phyloP scores from a whole-genome alignment of 1,140 invertebrate genomes.

The Teleogryllus occipitalis region DNA sequence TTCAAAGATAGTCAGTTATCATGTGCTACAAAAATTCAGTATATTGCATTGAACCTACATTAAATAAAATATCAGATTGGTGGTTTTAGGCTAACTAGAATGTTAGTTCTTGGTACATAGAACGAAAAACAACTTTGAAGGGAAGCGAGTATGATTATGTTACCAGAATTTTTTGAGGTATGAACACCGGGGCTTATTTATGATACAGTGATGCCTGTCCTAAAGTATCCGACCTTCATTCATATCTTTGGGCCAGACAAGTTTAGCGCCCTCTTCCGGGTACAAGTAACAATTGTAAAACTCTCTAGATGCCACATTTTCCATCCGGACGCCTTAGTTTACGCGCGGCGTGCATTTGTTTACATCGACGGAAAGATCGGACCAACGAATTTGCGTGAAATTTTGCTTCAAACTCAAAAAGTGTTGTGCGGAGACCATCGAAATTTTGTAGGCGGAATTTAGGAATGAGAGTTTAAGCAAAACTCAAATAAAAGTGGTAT shows the following conservation, averaged over 20 bases:
- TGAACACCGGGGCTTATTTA: too few species aligned
- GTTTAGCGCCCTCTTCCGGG: not conserved
- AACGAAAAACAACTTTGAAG: too few species aligned
- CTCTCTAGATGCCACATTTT: not conserved
- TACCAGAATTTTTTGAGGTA: too few species aligned
- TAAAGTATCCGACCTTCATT: not conserved
- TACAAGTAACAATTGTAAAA: not conserved
- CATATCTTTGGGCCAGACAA: not conserved
- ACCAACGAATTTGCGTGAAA: not conserved
- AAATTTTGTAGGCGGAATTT: constrained; percentile 9
- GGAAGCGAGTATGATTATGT: too few species aligned
- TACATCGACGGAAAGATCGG: not conserved
- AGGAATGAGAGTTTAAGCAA: constrained; percentile 7
- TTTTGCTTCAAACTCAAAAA: constrained; percentile 13
- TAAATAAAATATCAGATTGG: too few species aligned
- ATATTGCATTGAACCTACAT: too few species aligned
- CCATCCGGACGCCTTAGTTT: not conserved
- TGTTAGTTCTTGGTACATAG: too few species aligned
- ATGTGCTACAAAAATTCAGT: too few species aligned
- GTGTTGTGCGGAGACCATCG: not conserved
- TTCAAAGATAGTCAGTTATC: too few species aligned
- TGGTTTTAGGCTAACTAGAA: too few species aligned
- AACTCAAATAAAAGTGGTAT: constrained; percentile 2
- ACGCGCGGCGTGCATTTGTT: not conserved
- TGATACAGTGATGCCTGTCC: not conserved